Evolutionary conservation across 2,797 vertebrate species (phyloP).

Genomic region (Phrynocephalus forsythii): DNA sequence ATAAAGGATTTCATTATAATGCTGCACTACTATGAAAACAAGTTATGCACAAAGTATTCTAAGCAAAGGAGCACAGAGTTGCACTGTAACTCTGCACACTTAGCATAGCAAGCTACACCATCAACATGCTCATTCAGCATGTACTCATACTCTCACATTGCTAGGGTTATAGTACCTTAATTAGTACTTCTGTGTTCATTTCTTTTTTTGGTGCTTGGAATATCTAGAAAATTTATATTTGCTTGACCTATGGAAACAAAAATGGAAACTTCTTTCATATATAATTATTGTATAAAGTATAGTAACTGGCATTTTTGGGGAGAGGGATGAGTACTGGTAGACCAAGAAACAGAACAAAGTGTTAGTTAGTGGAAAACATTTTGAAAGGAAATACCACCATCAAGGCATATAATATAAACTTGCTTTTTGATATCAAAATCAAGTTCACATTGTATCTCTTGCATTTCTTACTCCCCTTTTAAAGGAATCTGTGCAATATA

Average conservation of each 20-base stretch:
- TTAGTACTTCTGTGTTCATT: background rate
- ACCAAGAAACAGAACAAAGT: background rate
- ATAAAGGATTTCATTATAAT: too few relatives aligned
- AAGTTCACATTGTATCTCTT: too few relatives aligned
- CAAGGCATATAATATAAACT: background rate
- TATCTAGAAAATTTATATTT: conserved; percentile 6
- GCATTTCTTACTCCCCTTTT: background rate
- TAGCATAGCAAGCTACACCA: conserved; percentile 1
- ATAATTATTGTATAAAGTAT: conserved; percentile 12
- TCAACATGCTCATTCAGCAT: background rate
- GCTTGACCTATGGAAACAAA: conserved; percentile 3
- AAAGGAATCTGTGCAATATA: background rate
- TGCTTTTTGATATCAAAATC: too few relatives aligned
- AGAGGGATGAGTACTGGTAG: background rate
- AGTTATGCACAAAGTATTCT: background rate
- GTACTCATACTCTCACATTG: conserved; percentile 4
- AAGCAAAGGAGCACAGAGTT: background rate
- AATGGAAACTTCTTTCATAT: background rate
- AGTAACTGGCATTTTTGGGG: background rate
- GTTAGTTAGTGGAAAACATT: background rate
- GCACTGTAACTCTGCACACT: background rate
- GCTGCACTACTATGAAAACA: background rate
- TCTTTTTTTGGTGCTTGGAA: background rate
- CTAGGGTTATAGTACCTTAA: background rate
- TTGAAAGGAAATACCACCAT: background rate